These are phyloP conservation scores for Sciurus carolinensis DNA, from an alignment of 2,797 vertebrate genomes.

Conservation along the genomic window DNA sequence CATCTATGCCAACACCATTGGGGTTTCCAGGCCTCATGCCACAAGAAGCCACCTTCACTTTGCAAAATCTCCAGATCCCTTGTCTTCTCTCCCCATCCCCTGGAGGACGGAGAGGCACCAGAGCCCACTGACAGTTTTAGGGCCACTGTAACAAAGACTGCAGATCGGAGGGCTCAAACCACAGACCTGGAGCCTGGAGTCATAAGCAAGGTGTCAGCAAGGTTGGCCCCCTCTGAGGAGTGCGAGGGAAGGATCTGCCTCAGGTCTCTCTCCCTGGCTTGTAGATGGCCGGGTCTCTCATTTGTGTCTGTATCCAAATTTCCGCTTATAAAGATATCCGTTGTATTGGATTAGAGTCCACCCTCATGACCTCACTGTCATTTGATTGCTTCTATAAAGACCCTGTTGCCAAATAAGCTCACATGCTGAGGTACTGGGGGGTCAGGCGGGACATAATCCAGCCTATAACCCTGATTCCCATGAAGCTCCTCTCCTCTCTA, in stretches of 20 bases:
- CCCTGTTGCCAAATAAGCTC: not conserved
- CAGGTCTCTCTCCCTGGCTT: not conserved
- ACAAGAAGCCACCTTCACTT: not conserved
- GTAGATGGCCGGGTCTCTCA: not conserved
- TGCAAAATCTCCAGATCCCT: not conserved
- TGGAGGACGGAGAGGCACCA: not conserved
- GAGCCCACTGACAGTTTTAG: not conserved
- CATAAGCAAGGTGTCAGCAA: not conserved
- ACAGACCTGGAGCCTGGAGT: not conserved
- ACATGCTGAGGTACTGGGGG: not conserved
- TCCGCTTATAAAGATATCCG: not conserved
- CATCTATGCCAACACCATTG: not conserved
- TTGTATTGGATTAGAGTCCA: not conserved
- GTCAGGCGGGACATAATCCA: not conserved
- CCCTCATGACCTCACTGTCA: not conserved
- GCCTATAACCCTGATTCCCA: not conserved
- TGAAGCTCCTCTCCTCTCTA: not conserved
- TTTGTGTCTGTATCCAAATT: not conserved
- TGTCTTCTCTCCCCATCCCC: not conserved
- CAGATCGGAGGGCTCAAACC: not conserved
- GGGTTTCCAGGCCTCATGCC: not conserved
- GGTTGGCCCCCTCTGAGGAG: not conserved
- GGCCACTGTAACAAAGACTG: not conserved
- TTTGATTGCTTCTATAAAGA: not conserved
- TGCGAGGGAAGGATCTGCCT: not conserved